Conservation (phyloP, 2,888 invertebrate genomes). For the Amphipoea lucens region DNA sequence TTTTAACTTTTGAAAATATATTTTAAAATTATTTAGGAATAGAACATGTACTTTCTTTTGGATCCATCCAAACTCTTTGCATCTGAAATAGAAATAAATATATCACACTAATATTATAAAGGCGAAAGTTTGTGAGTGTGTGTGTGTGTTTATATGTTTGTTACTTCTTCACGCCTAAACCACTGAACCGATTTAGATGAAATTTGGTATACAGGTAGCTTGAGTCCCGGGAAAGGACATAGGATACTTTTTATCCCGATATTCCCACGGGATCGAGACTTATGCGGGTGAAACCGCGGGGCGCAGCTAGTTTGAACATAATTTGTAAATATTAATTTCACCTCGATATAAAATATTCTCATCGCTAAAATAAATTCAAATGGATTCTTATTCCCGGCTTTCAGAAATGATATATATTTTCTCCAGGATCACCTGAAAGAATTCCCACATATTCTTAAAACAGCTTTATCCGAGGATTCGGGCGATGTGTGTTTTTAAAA, state of each 20-base stretch:
- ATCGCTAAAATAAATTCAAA: slow-evolving; percentile 55
- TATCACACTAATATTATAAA: too few species aligned
- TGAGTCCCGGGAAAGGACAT: too few species aligned
- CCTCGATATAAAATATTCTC: slow-evolving; percentile 18
- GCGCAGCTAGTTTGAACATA: too few species aligned
- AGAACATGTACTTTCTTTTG: background rate
- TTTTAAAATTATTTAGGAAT: background rate
- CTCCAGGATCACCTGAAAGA: slow-evolving; percentile 81
- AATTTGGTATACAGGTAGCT: too few species aligned
- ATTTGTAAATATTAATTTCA: slow-evolving; percentile 20
- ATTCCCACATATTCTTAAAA: slow-evolving; percentile 88
- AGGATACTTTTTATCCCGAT: too few species aligned
- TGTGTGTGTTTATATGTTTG: too few species aligned
- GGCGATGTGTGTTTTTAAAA: slow-evolving; percentile 87
- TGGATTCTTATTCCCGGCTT: slow-evolving; percentile 53
- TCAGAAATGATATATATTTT: slow-evolving; percentile 73
- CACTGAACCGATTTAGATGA: too few species aligned
- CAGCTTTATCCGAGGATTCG: slow-evolving; percentile 83
- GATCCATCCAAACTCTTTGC: background rate
- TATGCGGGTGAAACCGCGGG: too few species aligned
- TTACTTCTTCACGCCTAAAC: too few species aligned
- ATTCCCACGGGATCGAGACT: too few species aligned
- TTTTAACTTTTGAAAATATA: background rate
- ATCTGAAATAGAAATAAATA: background rate
- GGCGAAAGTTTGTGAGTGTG: too few species aligned